These are phyloP conservation scores for Ia io DNA, from an alignment of 2,113 vertebrate genomes.

Conservation along the genomic window DNA sequence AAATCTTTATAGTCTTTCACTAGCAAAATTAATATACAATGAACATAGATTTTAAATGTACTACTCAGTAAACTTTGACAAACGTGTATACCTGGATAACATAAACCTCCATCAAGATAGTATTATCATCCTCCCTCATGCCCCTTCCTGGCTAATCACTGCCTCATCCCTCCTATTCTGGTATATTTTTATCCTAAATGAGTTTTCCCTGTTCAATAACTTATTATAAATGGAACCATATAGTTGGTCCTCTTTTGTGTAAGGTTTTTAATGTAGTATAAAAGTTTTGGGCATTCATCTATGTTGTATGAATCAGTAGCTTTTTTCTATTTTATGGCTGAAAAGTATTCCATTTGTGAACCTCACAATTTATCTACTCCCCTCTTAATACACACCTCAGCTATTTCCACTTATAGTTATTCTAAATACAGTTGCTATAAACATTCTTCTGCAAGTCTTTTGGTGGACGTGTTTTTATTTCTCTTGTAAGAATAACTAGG, in stretches of 20 bases:
- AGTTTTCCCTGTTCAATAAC: not conserved
- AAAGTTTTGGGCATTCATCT: not conserved
- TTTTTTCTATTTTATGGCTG: not conserved
- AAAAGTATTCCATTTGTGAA: not conserved
- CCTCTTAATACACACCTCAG: not conserved
- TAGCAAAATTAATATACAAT: not conserved
- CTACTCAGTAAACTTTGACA: not conserved
- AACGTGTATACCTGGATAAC: not conserved
- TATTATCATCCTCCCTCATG: not conserved
- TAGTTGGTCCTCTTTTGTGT: not conserved
- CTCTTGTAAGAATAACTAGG: not conserved
- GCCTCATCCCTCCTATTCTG: not conserved
- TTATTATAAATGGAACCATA: not conserved
- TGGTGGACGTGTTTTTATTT: not conserved
- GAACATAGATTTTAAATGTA: not conserved
- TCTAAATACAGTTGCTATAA: not conserved
- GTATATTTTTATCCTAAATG: not conserved
- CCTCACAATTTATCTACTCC: not conserved
- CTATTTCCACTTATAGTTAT: not conserved
- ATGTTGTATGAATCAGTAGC: not conserved
- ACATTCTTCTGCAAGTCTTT: not conserved
- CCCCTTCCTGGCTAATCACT: not conserved
- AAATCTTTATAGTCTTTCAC: not conserved
- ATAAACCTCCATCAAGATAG: not conserved
- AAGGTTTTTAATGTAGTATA: not conserved